These are phyloP conservation scores for Ooceraea biroi DNA, from an alignment of 1,140 invertebrate genomes.

Conservation along the genomic window DNA sequence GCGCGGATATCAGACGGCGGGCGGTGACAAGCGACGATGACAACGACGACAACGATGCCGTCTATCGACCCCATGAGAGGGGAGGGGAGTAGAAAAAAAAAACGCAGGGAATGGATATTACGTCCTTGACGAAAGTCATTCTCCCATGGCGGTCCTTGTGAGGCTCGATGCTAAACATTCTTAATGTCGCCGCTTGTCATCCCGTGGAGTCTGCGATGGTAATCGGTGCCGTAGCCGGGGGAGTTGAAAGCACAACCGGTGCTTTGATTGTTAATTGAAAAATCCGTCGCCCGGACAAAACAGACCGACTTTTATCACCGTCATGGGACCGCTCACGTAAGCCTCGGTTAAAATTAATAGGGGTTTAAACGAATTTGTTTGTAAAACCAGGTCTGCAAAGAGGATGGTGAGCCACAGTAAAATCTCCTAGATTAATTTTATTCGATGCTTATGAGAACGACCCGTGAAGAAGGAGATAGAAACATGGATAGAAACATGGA, in stretches of 20 bases:
- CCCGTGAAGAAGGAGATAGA: slow-evolving; percentile 8
- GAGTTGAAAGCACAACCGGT: neutral
- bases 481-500: no score
- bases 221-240: slow-evolving; percentile 35
- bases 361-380: neutral
- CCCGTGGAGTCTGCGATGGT: slow-evolving; percentile 11
- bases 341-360: slow-evolving; percentile 4
- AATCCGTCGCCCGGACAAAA: slow-evolving; percentile 9
- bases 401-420: neutral
- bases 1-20: slow-evolving; percentile 30
- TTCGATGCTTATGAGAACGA: slow-evolving; percentile 24
- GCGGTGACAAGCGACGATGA: slow-evolving; percentile 19
- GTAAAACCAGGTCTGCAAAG: neutral
- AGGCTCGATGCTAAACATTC: neutral
- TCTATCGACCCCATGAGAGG: neutral
- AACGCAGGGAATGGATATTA: slow-evolving; percentile 10
- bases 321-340: slow-evolving; percentile 24
- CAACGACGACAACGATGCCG: no score
- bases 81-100: neutral
- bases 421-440: slow-evolving; percentile 9
- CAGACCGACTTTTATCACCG: slow-evolving; percentile 1
- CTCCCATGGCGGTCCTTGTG: neutral
- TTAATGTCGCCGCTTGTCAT: slow-evolving; percentile 45
- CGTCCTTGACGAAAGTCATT: slow-evolving; percentile 42
- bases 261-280: slow-evolving; percentile 27